A percentile compares a stretch with the other conserved stretches of the same genome.
Conservation (phyloP, 2,888 invertebrate species). For the Seira ritae region DNA sequence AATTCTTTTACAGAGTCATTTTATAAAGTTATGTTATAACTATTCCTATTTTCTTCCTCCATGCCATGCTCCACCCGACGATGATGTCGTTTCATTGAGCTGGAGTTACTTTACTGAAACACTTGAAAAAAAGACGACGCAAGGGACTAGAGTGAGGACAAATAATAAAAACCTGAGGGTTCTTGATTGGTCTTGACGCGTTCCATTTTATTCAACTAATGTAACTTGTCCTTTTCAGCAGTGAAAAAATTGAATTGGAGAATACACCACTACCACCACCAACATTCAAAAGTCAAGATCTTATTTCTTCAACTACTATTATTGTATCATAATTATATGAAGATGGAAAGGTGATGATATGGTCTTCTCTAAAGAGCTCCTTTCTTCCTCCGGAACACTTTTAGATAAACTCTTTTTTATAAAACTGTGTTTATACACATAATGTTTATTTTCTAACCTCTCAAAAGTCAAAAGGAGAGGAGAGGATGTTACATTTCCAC, state of each 20-base stretch:
- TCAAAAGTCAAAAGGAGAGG: background rate
- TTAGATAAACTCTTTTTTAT: background rate
- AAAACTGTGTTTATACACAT: background rate
- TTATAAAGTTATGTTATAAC: slow-evolving; percentile 21
- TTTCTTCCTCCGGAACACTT: background rate
- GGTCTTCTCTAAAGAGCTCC: background rate
- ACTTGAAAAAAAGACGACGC: slow-evolving; percentile 49
- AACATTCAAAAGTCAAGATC: background rate
- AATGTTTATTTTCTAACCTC: background rate
- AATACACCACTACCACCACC: too few relatives aligned
- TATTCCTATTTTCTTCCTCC: slow-evolving; percentile 1
- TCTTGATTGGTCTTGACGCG: slow-evolving; percentile 64
- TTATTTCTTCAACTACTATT: background rate
- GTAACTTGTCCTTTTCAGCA: slow-evolving; percentile 52
- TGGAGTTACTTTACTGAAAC: slow-evolving; percentile 45
- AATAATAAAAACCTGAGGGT: slow-evolving; percentile 61
- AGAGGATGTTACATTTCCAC: background rate
- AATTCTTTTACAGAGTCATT: too few relatives aligned
- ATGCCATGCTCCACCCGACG: background rate
- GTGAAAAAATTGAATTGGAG: slow-evolving; percentile 36
- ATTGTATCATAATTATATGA: background rate
- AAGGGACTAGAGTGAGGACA: slow-evolving; percentile 45
- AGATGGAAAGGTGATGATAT: background rate
- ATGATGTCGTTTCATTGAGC: background rate
- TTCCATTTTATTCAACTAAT: slow-evolving; percentile 59